Evolutionary conservation across 2,797 vertebrate genomes (phyloP), one percentile per base, ranked within the genome.

Genomic region (Carduelis carduelis): DNA sequence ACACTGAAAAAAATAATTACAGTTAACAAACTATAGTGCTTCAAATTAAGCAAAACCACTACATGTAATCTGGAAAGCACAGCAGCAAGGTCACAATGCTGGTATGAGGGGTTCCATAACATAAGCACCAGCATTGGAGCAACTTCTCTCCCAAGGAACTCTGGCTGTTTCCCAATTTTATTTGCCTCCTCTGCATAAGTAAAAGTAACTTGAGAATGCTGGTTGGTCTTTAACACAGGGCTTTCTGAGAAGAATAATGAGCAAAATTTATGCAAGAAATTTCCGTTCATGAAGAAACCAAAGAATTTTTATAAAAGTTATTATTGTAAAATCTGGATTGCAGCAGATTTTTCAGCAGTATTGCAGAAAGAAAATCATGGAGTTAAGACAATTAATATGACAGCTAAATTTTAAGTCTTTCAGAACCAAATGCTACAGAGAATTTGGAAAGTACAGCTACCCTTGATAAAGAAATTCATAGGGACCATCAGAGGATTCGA

Each of bases 121-220:
- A 39, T 13, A 56, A 21, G 22, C 0, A 1, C 5, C 75, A 24
- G 2, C 6, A 4, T 15, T 55, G 11, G 4, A 37, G 27, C 28
- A 66, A 22, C 16, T 66, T 78, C 4, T 74, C 7, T 79, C 12
- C 9, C 39, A 50, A 0, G 8, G 12, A 1, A 59, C 11, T 32
- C 16, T 77, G 32, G 2, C 27, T 64, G 7, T 35, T 82, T 69
- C 20, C 21, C 22, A 37, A 0, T 23, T 43, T 75, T 55, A 15
- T 14, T 59, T 83, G 23, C 4, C 3, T 50, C 2, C 16, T 77
- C 59, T 74, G 20, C 32, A 23, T 16, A 5, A 30, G 13, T 23
- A 82, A 44, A 83, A n/a, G 5, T 18, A 19, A 34, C 26, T 37
- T 69, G 23, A 66, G 14, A 72, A 65, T 23, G 26, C 4, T 22